Evolutionary conservation across 2,888 invertebrate species (phyloP), one percentile per base, ranked within the genome.

Genomic region (Andrena bicolor): DNA sequence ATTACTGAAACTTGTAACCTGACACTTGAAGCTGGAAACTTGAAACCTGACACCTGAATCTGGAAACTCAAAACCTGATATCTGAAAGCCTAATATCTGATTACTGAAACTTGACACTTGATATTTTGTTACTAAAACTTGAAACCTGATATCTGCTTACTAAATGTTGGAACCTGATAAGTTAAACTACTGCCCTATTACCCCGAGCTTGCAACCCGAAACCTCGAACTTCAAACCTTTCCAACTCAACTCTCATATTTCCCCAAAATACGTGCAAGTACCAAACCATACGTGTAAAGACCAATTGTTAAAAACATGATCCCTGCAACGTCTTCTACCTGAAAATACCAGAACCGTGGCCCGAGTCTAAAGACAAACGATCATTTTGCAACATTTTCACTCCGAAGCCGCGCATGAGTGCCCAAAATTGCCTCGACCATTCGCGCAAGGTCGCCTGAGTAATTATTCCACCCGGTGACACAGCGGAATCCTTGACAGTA

Each of bases 401-500:
- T 2, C 3, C n/a, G 32, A 13, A 32, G 10, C 41, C 7, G 1
- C n/a, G n/a, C 35, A 20, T 8, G n/a, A 41, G 58, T 13, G 4
- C 8, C 48, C 3, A 73, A 35, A 61, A 53, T 75, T 75, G 41
- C 51, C 41, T 66, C 32, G 51, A 23, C 35, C n/a, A 20, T 32
- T 41, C n/a, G 16, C n/a, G 16, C 71, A 77, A 77, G 80, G 71
- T 6, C 32, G 20, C 16, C 10, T 3, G 16, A 48, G 30, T 26
- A 78, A 72, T 72, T 68, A 77, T 49, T 72, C 20, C 0, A 8
- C 56, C 6, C n/a, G 26, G n/a, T 41, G 72, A 73, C 72, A 63
- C 20, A 51, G 51, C 49, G 49, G 51, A 63, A 49, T 72, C 49
- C 72, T 41, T 76, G 64, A 69, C 66, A 26, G 49, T 26, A 16